A percentile compares a stretch with the other conserved stretches of the same genome.
Conservation (phyloP, 2,113 vertebrate genomes). For the Emydocephalus ijimae region DNA sequence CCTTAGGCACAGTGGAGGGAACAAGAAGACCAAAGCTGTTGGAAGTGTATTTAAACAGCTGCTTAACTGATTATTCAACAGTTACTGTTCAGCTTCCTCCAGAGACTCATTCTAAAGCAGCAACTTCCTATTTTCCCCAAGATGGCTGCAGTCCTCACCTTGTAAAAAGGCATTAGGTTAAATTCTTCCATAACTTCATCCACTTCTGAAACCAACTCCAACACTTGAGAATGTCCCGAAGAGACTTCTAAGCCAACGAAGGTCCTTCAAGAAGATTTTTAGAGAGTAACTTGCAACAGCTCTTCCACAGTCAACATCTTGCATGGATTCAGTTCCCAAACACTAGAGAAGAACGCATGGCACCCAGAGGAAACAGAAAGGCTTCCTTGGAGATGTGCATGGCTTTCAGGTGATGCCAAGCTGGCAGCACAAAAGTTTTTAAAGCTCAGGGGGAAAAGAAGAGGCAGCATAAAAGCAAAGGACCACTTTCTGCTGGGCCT, state of each 20-base stretch:
- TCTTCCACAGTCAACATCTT: fast-evolving
- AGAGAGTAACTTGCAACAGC: background rate
- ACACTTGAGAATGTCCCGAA: constrained; percentile 76
- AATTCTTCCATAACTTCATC: constrained; percentile 87
- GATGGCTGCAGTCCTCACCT: constrained; percentile 67
- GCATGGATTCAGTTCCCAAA: background rate
- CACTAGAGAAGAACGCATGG: background rate
- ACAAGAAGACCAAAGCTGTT: background rate
- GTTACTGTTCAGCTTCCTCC: background rate
- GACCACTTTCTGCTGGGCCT: background rate
- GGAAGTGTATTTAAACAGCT: background rate
- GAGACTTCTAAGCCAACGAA: constrained; percentile 88
- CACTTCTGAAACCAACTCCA: constrained; percentile 78
- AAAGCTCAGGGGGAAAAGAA: background rate
- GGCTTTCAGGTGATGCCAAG: background rate
- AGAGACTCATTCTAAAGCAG: background rate
- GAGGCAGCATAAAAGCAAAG: background rate
- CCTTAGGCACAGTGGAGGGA: background rate
- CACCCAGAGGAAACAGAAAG: background rate
- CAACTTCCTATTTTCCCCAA: too few relatives aligned
- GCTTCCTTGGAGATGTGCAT: background rate
- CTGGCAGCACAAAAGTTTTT: background rate
- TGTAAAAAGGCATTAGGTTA: constrained; percentile 83
- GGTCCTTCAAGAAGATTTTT: constrained; percentile 71
- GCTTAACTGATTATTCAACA: background rate